These are phyloP conservation scores for Propsilocerus akamusi DNA, from an alignment of 1,140 invertebrate species.

Conservation along the genomic window DNA sequence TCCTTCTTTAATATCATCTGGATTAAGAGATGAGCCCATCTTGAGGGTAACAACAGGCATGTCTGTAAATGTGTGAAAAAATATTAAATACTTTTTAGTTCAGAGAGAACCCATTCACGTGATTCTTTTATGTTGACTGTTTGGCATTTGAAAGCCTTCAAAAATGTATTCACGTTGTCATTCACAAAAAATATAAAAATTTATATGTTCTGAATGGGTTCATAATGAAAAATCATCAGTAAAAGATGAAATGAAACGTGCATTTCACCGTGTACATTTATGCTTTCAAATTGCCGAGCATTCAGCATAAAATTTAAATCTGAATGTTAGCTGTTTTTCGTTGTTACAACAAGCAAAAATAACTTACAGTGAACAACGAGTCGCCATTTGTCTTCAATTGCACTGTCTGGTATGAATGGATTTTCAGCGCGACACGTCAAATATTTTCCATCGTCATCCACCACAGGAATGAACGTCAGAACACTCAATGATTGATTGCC, in stretches of 20 bases:
- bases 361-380: slow-evolving; percentile 57
- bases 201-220: neutral
- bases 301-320: too few species aligned
- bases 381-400: slow-evolving; percentile 64
- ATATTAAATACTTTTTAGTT: neutral
- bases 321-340: too few species aligned
- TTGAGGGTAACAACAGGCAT: slow-evolving; percentile 52
- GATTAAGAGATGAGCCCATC: slow-evolving; percentile 59
- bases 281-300: too few species aligned
- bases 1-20: slow-evolving; percentile 67
- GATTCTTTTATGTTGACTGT: too few species aligned
- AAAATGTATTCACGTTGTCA: neutral
- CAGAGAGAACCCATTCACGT: too few species aligned
- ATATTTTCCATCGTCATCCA: slow-evolving; percentile 72
- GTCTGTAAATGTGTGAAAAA: slow-evolving; percentile 27
- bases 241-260: too few species aligned
- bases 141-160: too few species aligned
- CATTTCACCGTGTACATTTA: too few species aligned
- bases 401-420: slow-evolving; percentile 56
- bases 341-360: too few species aligned
- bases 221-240: too few species aligned
- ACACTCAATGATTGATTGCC: slow-evolving; percentile 72
- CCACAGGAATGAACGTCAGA: slow-evolving; percentile 56
- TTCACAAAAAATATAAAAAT: neutral
- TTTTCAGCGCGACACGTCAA: slow-evolving; percentile 77